phyloP scores from a whole-genome alignment of 2,113 vertebrate species.

The Petaurus breviceps region DNA sequence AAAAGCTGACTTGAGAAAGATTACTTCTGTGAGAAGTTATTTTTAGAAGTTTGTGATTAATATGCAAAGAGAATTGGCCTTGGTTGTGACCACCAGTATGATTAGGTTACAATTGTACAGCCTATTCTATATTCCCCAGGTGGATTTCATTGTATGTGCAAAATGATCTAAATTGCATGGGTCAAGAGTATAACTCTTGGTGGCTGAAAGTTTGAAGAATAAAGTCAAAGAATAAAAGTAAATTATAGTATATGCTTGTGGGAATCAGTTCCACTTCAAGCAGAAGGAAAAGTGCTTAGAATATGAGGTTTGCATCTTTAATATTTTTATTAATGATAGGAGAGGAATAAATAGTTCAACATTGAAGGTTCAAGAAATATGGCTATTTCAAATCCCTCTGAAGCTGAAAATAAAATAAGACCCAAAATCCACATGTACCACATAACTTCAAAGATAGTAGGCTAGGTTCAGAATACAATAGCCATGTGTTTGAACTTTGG shows the following conservation, averaged over 20 bases:
- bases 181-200: conserved; percentile 56
- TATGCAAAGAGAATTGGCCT: conserved; percentile 27
- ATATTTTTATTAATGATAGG: conserved; percentile 42
- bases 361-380: conserved; percentile 16
- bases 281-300: conserved; percentile 45
- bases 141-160: conserved; percentile 43
- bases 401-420: conserved; percentile 30
- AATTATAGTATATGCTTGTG: conserved; percentile 33
- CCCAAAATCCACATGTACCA: not conserved
- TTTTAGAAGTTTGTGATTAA: conserved; percentile 50
- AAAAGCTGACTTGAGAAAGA: conserved; percentile 23
- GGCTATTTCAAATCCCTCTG: conserved; percentile 43
- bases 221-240: conserved; percentile 53
- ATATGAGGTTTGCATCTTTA: conserved; percentile 11
- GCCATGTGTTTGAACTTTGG: not conserved
- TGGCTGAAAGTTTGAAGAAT: conserved; percentile 31
- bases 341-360: not conserved
- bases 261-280: conserved; percentile 49
- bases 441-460: conserved; percentile 10
- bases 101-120: not conserved
- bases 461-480: not conserved
- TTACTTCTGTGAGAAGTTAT: conserved; percentile 27
- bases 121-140: conserved; percentile 36
- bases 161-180: conserved; percentile 55
- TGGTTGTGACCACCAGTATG: not conserved